phyloP scores from a whole-genome alignment of 2,797 vertebrate species.

The Thunnus albacares region DNA sequence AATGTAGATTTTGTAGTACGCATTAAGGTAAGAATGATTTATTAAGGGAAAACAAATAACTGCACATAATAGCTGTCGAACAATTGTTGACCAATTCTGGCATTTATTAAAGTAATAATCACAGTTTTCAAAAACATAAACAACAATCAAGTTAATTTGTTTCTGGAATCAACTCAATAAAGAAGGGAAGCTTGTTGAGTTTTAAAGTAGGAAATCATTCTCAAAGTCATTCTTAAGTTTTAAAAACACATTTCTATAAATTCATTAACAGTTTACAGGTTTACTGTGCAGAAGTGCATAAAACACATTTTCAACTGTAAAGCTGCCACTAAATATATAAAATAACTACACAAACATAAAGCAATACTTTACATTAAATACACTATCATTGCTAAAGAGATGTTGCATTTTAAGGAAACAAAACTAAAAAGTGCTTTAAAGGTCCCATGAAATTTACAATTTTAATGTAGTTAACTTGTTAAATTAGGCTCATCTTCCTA shows the following conservation, averaged over 20 bases:
- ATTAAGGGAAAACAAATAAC: neutral
- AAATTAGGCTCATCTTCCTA: too few relatives aligned
- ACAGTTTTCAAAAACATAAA: neutral
- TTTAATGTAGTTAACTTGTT: neutral
- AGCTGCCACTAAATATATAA: slow-evolving; percentile 31
- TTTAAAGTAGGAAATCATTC: slow-evolving; percentile 7
- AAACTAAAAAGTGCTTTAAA: slow-evolving; percentile 35
- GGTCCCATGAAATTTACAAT: neutral
- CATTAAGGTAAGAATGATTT: slow-evolving; percentile 4
- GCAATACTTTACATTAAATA: neutral
- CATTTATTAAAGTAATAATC: neutral
- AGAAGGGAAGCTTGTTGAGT: slow-evolving; percentile 19
- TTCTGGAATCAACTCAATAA: slow-evolving; percentile 16
- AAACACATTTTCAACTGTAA: slow-evolving; percentile 2
- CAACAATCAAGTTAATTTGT: slow-evolving; percentile 10
- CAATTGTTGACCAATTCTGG: too few relatives aligned
- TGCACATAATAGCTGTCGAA: neutral
- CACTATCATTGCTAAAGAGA: neutral
- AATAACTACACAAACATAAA: slow-evolving; percentile 14
- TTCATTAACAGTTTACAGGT: slow-evolving; percentile 1
- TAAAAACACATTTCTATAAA: slow-evolving; percentile 20
- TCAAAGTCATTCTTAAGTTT: neutral
- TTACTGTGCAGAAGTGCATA: neutral
- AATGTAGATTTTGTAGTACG: neutral
- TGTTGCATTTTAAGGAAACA: neutral